Conservation (phyloP, 2,113 vertebrate species). For the Bubo scandiacus region DNA sequence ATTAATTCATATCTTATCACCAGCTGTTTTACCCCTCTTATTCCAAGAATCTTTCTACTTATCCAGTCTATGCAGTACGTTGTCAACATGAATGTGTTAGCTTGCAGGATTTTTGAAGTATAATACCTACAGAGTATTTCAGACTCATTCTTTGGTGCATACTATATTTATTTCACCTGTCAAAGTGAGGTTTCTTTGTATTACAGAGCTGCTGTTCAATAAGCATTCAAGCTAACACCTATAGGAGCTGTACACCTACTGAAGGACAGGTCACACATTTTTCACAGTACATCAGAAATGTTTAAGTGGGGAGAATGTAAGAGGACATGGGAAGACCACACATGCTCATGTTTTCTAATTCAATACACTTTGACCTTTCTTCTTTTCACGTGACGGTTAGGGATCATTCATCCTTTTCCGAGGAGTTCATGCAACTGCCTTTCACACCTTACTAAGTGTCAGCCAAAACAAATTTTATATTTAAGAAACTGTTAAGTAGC, state of each 20-base stretch:
- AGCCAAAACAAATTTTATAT: neutral
- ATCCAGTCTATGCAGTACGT: accelerated
- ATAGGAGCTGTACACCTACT: neutral
- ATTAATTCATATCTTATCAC: neutral
- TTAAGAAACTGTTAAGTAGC: neutral
- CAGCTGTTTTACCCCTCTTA: neutral
- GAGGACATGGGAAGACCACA: neutral
- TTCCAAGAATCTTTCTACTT: neutral
- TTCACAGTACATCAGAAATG: neutral
- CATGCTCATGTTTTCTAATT: neutral
- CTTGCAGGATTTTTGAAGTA: neutral
- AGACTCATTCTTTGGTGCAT: neutral
- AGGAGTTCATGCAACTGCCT: neutral
- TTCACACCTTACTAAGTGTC: neutral
- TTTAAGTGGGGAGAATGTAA: neutral
- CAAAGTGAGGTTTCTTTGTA: neutral
- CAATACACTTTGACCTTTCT: neutral
- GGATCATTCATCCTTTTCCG: neutral
- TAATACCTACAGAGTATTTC: neutral
- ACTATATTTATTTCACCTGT: neutral
- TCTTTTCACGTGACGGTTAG: neutral
- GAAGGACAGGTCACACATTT: neutral
- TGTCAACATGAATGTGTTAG: neutral
- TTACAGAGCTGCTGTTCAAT: neutral
- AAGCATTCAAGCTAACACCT: neutral